phyloP scores from a whole-genome alignment of 2,797 vertebrate genomes.

The Astyanax mexicanus region DNA sequence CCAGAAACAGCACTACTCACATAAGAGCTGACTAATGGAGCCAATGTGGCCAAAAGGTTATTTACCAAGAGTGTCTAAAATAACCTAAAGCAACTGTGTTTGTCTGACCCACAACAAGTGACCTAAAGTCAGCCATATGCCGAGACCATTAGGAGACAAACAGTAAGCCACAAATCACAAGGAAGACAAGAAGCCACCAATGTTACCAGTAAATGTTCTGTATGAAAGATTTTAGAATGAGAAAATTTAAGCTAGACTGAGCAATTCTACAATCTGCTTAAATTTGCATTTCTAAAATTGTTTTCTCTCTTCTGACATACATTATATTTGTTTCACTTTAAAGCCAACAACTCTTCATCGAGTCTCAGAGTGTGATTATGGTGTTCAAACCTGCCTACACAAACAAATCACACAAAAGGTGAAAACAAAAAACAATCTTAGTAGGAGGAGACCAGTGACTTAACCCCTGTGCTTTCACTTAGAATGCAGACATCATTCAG shows the following conservation, averaged over 20 bases:
- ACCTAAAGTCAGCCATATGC: not conserved
- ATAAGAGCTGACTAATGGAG: not conserved
- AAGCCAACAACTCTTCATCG: no score
- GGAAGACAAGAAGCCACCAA: not conserved
- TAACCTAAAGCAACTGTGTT: constrained; percentile 22
- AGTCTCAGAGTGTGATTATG: no score
- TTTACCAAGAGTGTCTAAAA: constrained; percentile 21
- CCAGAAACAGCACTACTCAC: not conserved
- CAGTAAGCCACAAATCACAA: constrained; percentile 4
- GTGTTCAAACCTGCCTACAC: no score
- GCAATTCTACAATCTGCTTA: not conserved
- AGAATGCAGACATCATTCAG: not conserved
- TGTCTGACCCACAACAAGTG: not conserved
- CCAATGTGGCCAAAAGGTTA: not conserved
- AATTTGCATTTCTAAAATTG: not conserved
- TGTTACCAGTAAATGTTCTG: not conserved
- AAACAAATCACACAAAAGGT: no score
- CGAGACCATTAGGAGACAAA: not conserved
- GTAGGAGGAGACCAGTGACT: not conserved
- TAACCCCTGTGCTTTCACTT: not conserved
- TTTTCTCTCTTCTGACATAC: no score
- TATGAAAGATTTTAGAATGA: no score
- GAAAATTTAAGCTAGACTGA: not conserved
- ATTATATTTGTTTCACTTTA: no score
- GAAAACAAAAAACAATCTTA: no score